Percentiles rank a stretch among this genome's conserved stretches.
phyloP scores from a whole-genome alignment of 37 sponge, comb jelly and placozoan genomes.

The Eunapius fragilis region DNA sequence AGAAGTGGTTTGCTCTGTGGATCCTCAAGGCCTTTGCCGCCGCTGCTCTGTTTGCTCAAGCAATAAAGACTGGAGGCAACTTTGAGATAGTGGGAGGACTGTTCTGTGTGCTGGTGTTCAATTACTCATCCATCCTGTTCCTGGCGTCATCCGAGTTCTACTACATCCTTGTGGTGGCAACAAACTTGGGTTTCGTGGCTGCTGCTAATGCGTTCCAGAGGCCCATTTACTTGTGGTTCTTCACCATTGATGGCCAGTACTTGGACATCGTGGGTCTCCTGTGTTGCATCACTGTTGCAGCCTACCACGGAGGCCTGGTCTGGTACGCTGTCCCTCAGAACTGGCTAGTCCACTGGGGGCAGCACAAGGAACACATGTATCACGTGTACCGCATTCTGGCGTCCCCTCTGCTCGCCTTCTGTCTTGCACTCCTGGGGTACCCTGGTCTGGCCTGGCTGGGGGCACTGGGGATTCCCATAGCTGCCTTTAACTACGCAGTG shows the following conservation, averaged over 20 bases:
- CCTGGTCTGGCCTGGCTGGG: slow-evolving; percentile 31
- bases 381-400: slow-evolving; percentile 4
- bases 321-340: slow-evolving; percentile 2
- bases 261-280: background rate
- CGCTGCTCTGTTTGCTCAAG: slow-evolving; percentile 32
- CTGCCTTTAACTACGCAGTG: slow-evolving; percentile 1
- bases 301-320: slow-evolving; percentile 5
- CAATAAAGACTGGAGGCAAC: slow-evolving; percentile 11
- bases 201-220: background rate
- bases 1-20: slow-evolving; percentile 16
- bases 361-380: background rate
- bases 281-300: slow-evolving; percentile 11
- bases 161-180: slow-evolving; percentile 9
- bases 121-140: slow-evolving; percentile 3
- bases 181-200: slow-evolving; percentile 33
- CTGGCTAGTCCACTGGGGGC: background rate
- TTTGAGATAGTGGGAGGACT: slow-evolving; percentile 35
- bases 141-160: slow-evolving; percentile 14
- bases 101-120: slow-evolving; percentile 14
- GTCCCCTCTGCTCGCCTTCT: background rate
- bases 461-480: slow-evolving; percentile 26
- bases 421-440: slow-evolving; percentile 21
- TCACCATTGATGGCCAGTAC: slow-evolving; percentile 8
- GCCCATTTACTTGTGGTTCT: slow-evolving; percentile 35
- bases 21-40: slow-evolving; percentile 35